Evolutionary conservation across 2,888 invertebrate genomes (phyloP), one percentile per base, ranked within the genome.

Genomic region (Caenorhabditis sp.): DNA sequence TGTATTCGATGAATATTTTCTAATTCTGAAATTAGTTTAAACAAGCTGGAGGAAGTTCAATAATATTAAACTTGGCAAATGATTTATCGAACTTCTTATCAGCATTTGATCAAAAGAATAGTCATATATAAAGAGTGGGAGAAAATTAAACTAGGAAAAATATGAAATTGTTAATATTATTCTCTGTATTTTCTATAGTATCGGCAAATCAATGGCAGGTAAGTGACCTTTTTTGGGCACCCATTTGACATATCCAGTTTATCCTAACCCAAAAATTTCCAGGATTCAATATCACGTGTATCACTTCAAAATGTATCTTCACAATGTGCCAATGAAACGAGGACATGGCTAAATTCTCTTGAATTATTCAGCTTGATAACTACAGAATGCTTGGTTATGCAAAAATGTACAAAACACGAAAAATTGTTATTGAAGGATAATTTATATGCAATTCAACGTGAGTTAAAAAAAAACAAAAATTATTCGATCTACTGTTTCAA

Each of bases 381-480:
- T 17, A 43, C 43, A 43, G 43, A 43, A 43, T 43, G 43, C 14
- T 3, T 43, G 12, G 12, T 43, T 10, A 12, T 17, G 12, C 43
- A 14, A 14, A 43, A 43, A 14, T 43, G 43, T 43, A 43, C 43
- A 17, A n/a, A n/a, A n/a, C n/a, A n/a, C n/a, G n/a, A n/a, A n/a
- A n/a, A n/a, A n/a, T n/a, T n/a, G 8, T 14, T 17, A 7, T 43
- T 10, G 8, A 43, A 43, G 43, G 14, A 43, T 27, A 61, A 61
- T 52, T 31, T 61, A 14, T 61, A 61, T 61, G 61, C 61, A 53
- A 25, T 21, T 57, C 27, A n/a, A 21, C 21, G n/a, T n/a, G 12
- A 20, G 36, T 10, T n/a, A n/a, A n/a, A n/a, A n/a, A n/a, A n/a
- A n/a, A n/a, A n/a, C n/a, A n/a, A n/a, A n/a, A n/a, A 43, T 17